Evolutionary conservation across 2,113 vertebrate genomes (phyloP), one percentile per base, ranked within the genome.

Genomic region (Chunga burmeisteri): DNA sequence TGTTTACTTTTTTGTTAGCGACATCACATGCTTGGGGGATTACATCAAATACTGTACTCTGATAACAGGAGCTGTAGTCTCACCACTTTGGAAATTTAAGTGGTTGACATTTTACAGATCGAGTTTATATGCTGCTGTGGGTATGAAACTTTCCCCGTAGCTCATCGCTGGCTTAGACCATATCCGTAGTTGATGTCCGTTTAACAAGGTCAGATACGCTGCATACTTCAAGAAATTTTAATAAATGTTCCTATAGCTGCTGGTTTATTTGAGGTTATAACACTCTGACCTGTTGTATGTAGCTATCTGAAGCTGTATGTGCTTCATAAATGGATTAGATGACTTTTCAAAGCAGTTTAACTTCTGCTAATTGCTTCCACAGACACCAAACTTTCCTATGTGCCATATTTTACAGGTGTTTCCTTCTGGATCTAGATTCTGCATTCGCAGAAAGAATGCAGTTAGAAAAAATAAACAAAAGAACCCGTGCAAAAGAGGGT

Each of bases 1-100:
- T 61, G 90, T 97, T 95, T 94, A 91, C 25, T 26, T 66, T 94
- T 79, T 62, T 83, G 25, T 86, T 62, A 32, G 62, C 36, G 74
- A 44, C 63, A 56, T 85, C 94, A 56, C 34, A 55, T 32, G 15
- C 40, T 78, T 74, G 27, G 44, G 29, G 14, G 19, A 72, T 81
- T 83, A 56, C 71, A 71, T 62, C 75, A 75, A 92, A 65, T 67
- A 50, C 32, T 40, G 50, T 63, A 13, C 34, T 59, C 49, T 53
- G 93, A 65, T 79, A 75, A 65, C 50, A 53, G 49, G 29, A 75
- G 46, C 59, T 55, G 61, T 30, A 72, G 67, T 67, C 29, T 70
- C 23, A 44, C 30, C 36, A 25, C 0, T 70, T 52, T 81, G 47
- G 21, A 88, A 83, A 42, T 34, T 11, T 62, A 52, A 63, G 44